Evolutionary conservation across 2,888 invertebrate species (phyloP).

Genomic region (Orthosia gothica): DNA sequence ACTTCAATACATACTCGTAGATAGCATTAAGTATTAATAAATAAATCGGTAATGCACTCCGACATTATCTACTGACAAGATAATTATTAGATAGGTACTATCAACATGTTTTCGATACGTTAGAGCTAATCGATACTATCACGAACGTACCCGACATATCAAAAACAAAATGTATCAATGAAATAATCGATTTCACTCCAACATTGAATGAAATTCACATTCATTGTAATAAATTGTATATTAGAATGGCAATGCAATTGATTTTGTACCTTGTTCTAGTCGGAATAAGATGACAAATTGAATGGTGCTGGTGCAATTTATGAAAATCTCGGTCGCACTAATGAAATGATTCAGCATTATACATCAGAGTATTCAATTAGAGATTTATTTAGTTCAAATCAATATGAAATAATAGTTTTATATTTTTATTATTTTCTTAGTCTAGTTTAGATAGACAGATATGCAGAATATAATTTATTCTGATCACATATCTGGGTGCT

Average conservation of each 20-base stretch:
- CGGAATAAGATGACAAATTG: not conserved
- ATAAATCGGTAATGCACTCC: conserved; percentile 10
- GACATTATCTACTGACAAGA: conserved; percentile 21
- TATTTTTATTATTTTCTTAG: not conserved
- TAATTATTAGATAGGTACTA: conserved; percentile 33
- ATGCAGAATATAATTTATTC: not conserved
- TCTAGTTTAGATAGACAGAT: not conserved
- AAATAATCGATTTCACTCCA: conserved; percentile 27
- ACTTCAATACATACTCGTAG: conserved; percentile 1
- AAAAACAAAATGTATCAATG: conserved; percentile 44
- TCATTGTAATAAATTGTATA: not conserved
- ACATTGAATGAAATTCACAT: conserved; percentile 27
- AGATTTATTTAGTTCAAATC: conserved; percentile 14
- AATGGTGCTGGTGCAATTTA: not conserved
- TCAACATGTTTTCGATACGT: conserved; percentile 27
- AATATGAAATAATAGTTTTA: conserved; percentile 8
- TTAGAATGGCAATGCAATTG: not conserved
- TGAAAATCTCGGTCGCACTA: conserved; percentile 15
- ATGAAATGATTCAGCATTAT: conserved; percentile 47
- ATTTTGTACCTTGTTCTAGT: not conserved
- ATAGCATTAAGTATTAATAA: conserved; percentile 15
- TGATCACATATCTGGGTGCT: too few species aligned
- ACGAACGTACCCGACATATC: conserved; percentile 12
- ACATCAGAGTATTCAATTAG: conserved; percentile 35
- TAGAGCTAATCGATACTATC: conserved; percentile 35